These are phyloP conservation scores for Nomada ruficornis DNA, from an alignment of 2,888 invertebrate genomes.

Conservation along the genomic window DNA sequence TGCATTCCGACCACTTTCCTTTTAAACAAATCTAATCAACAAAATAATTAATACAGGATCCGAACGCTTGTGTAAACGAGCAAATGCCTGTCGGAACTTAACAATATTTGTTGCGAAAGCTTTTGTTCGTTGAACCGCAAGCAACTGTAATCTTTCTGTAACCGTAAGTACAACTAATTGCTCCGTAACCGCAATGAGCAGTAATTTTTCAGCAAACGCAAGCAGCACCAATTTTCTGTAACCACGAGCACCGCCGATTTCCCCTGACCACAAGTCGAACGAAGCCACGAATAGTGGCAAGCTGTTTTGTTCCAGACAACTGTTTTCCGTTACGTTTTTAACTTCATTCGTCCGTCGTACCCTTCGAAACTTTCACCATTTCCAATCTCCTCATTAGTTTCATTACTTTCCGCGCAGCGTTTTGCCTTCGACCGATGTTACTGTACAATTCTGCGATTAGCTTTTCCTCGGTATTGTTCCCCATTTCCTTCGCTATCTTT, in stretches of 20 bases:
- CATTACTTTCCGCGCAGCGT: background rate
- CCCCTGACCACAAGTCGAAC: background rate
- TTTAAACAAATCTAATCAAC: too few relatives aligned
- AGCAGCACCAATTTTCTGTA: constrained; percentile 3
- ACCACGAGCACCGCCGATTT: constrained; percentile 9
- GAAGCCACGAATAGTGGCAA: background rate
- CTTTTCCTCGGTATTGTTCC: background rate
- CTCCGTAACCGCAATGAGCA: background rate
- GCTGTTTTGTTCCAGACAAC: background rate
- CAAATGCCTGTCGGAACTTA: too few relatives aligned
- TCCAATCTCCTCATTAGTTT: constrained; percentile 5
- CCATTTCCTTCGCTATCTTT: background rate
- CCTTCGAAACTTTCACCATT: background rate
- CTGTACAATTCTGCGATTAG: background rate
- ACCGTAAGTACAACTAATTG: constrained; percentile 25
- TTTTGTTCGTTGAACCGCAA: background rate
- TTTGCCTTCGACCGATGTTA: constrained; percentile 6
- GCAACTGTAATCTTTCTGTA: constrained; percentile 10
- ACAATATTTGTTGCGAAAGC: too few relatives aligned
- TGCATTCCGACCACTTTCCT: too few relatives aligned
- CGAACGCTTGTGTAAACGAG: too few relatives aligned
- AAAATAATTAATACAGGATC: too few relatives aligned
- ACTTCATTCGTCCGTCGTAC: too few relatives aligned
- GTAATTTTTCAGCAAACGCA: constrained; percentile 11
- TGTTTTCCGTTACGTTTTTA: too few relatives aligned